Evolutionary conservation across 2,113 vertebrate genomes (phyloP).

Genomic region (Ceyx melanurus): DNA sequence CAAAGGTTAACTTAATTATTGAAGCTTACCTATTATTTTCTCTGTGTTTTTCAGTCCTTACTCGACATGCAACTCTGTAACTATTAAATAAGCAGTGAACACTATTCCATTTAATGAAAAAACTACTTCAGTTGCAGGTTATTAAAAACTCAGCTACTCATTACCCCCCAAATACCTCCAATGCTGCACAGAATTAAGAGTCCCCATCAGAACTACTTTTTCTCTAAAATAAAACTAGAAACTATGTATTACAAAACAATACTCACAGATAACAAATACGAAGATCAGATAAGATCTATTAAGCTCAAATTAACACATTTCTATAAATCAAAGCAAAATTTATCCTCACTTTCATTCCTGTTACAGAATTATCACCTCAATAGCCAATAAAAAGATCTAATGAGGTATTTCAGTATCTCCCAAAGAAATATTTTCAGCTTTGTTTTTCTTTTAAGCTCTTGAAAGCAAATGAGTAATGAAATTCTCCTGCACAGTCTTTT

Average conservation of each 20-base stretch:
- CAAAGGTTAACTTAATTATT: neutral
- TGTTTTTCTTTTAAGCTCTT: conserved; percentile 41
- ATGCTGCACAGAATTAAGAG: neutral
- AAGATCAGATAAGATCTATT: conserved; percentile 33
- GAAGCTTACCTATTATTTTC: neutral
- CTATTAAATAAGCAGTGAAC: neutral
- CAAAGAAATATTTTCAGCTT: conserved; percentile 54
- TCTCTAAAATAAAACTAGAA: conserved; percentile 29
- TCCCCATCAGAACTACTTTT: neutral
- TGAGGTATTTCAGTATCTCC: conserved; percentile 55
- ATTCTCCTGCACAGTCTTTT: neutral
- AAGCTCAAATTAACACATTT: conserved; percentile 59
- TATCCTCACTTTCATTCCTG: conserved; percentile 25
- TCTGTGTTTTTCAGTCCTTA: neutral
- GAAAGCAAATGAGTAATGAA: conserved; percentile 49
- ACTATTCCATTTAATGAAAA: neutral
- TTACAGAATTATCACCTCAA: conserved; percentile 60
- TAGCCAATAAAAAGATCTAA: conserved; percentile 53
- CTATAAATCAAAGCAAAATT: conserved; percentile 57
- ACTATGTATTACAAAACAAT: conserved; percentile 39
- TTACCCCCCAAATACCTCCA: neutral
- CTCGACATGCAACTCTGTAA: neutral
- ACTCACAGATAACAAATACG: neutral
- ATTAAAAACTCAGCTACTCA: neutral
- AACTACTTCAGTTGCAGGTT: neutral